phyloP scores from a whole-genome alignment of 2,113 vertebrate species.

The Emydocephalus ijimae region DNA sequence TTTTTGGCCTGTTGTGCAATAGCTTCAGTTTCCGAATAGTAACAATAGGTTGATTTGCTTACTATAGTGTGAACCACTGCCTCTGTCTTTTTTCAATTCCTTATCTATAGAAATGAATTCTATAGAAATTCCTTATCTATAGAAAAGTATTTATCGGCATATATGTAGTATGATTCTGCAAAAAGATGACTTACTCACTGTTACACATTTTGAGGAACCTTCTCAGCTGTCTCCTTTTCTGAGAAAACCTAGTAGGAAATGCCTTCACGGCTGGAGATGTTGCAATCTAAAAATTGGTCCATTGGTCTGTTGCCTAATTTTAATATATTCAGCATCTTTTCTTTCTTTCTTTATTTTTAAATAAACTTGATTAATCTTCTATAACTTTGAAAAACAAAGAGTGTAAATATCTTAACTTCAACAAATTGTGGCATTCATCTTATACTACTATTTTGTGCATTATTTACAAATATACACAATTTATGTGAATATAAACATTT shows the following conservation, averaged over 20 bases:
- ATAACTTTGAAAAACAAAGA: no score
- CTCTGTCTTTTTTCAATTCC: not conserved
- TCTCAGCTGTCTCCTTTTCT: constrained; percentile 21
- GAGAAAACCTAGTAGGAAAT: constrained; percentile 9
- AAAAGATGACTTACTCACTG: not conserved
- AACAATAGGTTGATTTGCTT: not conserved
- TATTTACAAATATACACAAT: no score
- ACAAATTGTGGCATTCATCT: no score
- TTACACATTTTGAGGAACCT: constrained; percentile 9
- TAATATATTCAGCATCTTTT: not conserved
- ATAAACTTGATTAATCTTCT: no score
- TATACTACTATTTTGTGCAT: no score
- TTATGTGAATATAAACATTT: no score
- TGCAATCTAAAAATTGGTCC: not conserved
- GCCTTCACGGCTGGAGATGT: not conserved
- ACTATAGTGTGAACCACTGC: not conserved
- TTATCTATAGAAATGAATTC: not conserved
- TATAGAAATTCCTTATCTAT: not conserved
- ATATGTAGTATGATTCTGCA: constrained; percentile 14
- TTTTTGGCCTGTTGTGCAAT: not conserved
- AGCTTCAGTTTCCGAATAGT: not conserved
- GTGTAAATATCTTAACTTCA: no score
- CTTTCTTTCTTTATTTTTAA: no score
- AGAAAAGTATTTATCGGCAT: no score
- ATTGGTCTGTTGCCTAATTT: not conserved